phyloP scores from a whole-genome alignment of 2,113 vertebrate genomes.

The Colossoma macropomum region DNA sequence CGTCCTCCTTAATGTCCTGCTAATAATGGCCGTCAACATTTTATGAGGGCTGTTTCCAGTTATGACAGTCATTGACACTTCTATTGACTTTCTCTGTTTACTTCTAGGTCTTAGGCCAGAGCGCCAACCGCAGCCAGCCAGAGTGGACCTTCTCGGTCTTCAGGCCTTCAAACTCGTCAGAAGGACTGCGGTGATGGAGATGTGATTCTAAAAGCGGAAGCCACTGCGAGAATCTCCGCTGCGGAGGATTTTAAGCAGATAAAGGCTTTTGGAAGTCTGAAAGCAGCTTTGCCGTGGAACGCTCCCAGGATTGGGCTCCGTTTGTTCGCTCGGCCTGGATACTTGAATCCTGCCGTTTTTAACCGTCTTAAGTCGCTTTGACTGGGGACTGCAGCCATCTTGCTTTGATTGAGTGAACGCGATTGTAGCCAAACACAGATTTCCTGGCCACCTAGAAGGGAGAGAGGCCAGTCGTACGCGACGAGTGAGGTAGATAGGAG shows the following conservation, averaged over 20 bases:
- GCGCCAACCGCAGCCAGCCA: neutral
- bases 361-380: neutral
- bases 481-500: neutral
- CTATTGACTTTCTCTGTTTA: neutral
- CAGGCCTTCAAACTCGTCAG: neutral
- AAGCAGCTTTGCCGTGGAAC: neutral
- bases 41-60: neutral
- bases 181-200: conserved; percentile 7
- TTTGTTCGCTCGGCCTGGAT: neutral
- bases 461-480: neutral
- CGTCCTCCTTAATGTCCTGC: neutral
- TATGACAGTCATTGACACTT: neutral
- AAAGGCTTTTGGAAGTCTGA: neutral
- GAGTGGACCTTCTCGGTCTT: neutral
- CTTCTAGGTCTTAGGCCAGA: neutral
- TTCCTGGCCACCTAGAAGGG: neutral
- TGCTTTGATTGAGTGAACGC: neutral
- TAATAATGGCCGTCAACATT: neutral
- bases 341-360: neutral
- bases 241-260: neutral
- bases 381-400: neutral
- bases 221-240: neutral
- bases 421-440: neutral
- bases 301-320: neutral
- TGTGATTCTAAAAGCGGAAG: neutral